Percentiles rank a stretch among this genome's conserved stretches.
Conservation (phyloP, 1,140 invertebrate genomes). For the Drosophila santomea region DNA sequence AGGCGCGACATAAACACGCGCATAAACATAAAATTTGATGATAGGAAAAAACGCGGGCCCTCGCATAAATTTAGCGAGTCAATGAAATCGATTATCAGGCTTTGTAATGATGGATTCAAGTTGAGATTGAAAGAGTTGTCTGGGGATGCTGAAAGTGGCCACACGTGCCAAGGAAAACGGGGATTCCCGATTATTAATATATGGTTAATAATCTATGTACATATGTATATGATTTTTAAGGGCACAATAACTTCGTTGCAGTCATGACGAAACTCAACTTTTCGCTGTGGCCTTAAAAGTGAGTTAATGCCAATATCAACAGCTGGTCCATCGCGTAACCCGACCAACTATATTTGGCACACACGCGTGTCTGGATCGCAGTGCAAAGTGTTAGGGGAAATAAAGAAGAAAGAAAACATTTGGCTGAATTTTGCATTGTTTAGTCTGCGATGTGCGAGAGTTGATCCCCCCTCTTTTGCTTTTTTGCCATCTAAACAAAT, state of each 20-base stretch:
- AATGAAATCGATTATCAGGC: slow-evolving; percentile 46
- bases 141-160: slow-evolving; percentile 21
- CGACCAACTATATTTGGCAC: slow-evolving; percentile 32
- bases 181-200: background rate
- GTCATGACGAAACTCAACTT: background rate
- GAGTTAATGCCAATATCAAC: slow-evolving; percentile 53
- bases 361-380: slow-evolving; percentile 11
- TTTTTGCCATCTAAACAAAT: slow-evolving; percentile 50
- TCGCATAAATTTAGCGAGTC: slow-evolving; percentile 44
- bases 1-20: slow-evolving; percentile 48
- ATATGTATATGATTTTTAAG: background rate
- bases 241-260: background rate
- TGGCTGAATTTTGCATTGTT: slow-evolving; percentile 53
- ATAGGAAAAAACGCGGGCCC: slow-evolving; percentile 32
- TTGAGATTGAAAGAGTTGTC: slow-evolving; percentile 28
- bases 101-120: slow-evolving; percentile 30
- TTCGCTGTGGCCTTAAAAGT: slow-evolving; percentile 1
- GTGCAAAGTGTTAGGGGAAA: slow-evolving; percentile 1
- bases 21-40: slow-evolving; percentile 64
- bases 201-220: too few relatives aligned
- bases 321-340: slow-evolving; percentile 30
- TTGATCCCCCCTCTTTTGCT: background rate
- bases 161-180: background rate
- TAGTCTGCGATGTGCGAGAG: slow-evolving; percentile 50
- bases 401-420: slow-evolving; percentile 20